Evolutionary conservation across 2,797 vertebrate genomes (phyloP).

Genomic region (Halcyon badia): DNA sequence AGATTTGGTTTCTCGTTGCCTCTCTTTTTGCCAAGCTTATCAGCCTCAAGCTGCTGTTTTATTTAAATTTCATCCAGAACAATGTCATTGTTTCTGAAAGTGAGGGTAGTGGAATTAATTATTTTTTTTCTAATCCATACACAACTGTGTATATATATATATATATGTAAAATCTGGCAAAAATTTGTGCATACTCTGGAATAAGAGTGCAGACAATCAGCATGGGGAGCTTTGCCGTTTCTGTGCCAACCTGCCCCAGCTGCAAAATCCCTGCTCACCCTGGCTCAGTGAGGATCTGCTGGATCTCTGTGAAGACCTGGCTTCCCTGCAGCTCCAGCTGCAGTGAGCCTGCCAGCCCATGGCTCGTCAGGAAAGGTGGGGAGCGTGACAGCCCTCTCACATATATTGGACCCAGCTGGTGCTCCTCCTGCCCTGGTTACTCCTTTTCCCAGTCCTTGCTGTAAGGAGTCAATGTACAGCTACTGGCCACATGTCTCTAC

Average conservation of each 20-base stretch:
- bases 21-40: not conserved
- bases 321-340: not conserved
- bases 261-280: not conserved
- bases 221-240: not conserved
- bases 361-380: accelerated
- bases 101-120: not conserved
- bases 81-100: not conserved
- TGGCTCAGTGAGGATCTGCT: not conserved
- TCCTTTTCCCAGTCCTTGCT: not conserved
- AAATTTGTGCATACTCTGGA: not conserved
- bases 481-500: accelerated
- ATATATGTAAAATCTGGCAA: not conserved
- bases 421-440: not conserved
- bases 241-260: not conserved
- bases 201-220: not conserved
- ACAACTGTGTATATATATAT: not conserved
- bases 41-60: not conserved
- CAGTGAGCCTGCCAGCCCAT: accelerated
- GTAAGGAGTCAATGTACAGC: not conserved
- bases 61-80: not conserved
- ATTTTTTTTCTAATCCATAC: not conserved
- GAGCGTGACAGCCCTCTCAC: accelerated
- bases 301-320: not conserved
- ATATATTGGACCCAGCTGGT: not conserved
- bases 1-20: not conserved